A percentile compares a stretch with the other conserved stretches of the same genome.
These are phyloP conservation scores for Coregonus suidteri DNA, from an alignment of 2,797 vertebrate genomes.

Conservation along the genomic window DNA sequence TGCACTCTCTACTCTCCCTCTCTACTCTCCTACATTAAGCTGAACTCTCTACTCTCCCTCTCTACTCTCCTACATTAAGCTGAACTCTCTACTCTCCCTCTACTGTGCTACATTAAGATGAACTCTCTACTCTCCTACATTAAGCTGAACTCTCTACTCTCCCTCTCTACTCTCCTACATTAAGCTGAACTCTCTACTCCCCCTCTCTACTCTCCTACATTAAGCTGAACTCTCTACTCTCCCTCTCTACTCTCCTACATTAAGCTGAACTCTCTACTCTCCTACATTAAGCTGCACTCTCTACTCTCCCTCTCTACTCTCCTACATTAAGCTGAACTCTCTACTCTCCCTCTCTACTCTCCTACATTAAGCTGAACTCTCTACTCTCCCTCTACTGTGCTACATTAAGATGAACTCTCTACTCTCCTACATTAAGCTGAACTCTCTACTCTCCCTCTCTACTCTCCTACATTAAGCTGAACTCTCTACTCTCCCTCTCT, in stretches of 20 bases:
- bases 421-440: constrained; percentile 75
- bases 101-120: constrained; percentile 74
- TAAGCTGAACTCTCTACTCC: constrained; percentile 52
- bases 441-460: not conserved
- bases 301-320: no score
- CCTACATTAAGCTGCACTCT: constrained; percentile 73
- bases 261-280: constrained; percentile 49
- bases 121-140: constrained; percentile 67
- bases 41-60: no score
- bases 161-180: constrained; percentile 65
- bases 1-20: no score
- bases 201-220: constrained; percentile 66
- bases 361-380: constrained; percentile 73
- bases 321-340: constrained; percentile 73
- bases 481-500: not conserved
- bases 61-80: no score
- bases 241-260: constrained; percentile 67
- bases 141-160: constrained; percentile 51
- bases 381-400: not conserved
- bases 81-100: no score
- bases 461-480: constrained; percentile 75
- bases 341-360: not conserved
- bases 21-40: no score
- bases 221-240: constrained; percentile 50
- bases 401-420: no score